phyloP scores from a whole-genome alignment of 2,113 vertebrate species.

The Balaenoptera acutorostrata region DNA sequence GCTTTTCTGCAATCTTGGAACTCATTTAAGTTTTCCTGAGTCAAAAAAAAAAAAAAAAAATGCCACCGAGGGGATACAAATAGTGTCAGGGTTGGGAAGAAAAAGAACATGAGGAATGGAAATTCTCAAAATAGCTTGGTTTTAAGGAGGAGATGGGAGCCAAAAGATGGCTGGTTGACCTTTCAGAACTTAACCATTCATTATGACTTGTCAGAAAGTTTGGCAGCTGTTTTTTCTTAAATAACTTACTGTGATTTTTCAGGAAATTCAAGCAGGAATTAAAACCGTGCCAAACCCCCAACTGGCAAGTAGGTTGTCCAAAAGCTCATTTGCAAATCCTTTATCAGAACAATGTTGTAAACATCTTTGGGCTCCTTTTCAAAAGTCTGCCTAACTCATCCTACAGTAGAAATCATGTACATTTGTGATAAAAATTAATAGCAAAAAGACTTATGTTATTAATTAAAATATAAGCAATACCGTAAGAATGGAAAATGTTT shows the following conservation, averaged over 20 bases:
- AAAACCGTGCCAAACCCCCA: not conserved
- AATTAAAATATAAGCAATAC: constrained; percentile 27
- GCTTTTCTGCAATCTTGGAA: constrained; percentile 58
- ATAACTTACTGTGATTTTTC: constrained; percentile 47
- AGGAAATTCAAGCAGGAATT: constrained; percentile 50
- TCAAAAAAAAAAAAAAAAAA: constrained; percentile 52
- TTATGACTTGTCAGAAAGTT: constrained; percentile 54
- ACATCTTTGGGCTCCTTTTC: not conserved
- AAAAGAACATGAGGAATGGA: constrained; percentile 44
- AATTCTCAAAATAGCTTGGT: constrained; percentile 67
- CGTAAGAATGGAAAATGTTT: constrained; percentile 13
- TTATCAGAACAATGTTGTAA: not conserved
- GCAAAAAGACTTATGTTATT: constrained; percentile 23
- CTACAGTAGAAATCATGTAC: not conserved
- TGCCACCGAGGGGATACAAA: constrained; percentile 49
- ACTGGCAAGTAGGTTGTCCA: not conserved
- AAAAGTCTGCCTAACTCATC: not conserved
- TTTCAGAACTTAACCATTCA: not conserved
- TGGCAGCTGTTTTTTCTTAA: constrained; percentile 48
- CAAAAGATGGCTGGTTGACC: constrained; percentile 33
- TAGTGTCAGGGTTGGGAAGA: constrained; percentile 57
- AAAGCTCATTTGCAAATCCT: not conserved
- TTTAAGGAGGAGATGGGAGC: constrained; percentile 41
- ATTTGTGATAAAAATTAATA: constrained; percentile 31
- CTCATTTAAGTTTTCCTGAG: constrained; percentile 69